Evolutionary conservation across 2,113 vertebrate genomes (phyloP).

Genomic region (Myotis yumanensis): DNA sequence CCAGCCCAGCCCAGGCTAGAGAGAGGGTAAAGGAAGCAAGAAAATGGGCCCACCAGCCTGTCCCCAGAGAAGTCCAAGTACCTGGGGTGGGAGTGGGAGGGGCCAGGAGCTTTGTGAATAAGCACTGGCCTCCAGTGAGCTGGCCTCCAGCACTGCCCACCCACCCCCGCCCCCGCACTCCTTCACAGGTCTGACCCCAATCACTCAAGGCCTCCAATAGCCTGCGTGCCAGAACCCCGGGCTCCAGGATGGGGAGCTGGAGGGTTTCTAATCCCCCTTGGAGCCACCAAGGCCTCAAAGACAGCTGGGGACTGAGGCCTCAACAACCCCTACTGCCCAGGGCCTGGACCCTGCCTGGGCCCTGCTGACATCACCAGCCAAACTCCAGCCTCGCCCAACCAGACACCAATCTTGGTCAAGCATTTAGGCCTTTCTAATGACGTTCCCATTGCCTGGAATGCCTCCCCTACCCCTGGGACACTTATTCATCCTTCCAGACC

Average conservation of each 20-base stretch:
- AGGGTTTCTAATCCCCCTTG: not conserved
- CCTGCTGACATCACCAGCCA: not conserved
- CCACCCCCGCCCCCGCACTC: not conserved
- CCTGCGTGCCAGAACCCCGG: not conserved
- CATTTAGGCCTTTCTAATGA: not conserved
- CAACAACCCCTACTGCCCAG: not conserved
- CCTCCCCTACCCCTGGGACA: constrained; percentile 8
- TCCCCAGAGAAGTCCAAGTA: not conserved
- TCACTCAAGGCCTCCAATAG: not conserved
- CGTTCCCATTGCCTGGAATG: constrained; percentile 19
- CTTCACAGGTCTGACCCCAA: not conserved
- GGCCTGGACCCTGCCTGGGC: not conserved
- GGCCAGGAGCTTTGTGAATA: not conserved
- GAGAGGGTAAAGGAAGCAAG: not conserved
- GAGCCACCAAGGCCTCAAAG: not conserved
- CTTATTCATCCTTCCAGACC: constrained; percentile 39
- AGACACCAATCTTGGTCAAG: not conserved
- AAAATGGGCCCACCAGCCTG: not conserved
- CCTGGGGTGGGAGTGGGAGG: not conserved
- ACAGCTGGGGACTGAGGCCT: not conserved
- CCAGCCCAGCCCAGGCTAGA: not conserved
- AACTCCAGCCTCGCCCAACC: not conserved
- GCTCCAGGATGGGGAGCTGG: not conserved
- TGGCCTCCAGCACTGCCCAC: not conserved
- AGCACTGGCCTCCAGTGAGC: not conserved